Percentiles rank a stretch among this genome's conserved stretches.
Evolutionary conservation across 2,888 invertebrate genomes (phyloP).

Genomic region (Ctenicera cuprea): DNA sequence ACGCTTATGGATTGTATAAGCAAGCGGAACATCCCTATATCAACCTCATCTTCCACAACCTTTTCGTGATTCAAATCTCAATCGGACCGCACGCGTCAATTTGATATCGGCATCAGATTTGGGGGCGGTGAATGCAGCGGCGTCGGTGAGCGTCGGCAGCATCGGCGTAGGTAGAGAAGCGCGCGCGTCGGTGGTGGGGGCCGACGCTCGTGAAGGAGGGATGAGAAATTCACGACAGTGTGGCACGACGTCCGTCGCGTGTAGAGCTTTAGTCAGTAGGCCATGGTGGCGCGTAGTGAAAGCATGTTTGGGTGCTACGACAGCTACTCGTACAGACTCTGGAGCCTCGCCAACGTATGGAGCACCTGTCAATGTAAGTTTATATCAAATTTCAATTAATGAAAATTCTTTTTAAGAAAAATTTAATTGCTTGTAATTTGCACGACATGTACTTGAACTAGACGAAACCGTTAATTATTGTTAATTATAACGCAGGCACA

Average conservation of each 20-base stretch:
- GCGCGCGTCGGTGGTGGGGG: conserved; percentile 63
- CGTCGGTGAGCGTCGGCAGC: conserved; percentile 59
- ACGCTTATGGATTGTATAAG: conserved; percentile 59
- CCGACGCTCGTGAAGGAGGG: conserved; percentile 60
- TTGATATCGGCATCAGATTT: conserved; percentile 66
- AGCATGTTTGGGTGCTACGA: conserved; percentile 86
- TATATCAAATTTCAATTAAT: conserved; percentile 7
- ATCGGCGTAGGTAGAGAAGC: conserved; percentile 60
- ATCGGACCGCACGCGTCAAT: conserved; percentile 66
- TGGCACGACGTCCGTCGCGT: conserved; percentile 63
- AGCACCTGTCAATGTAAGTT: conserved; percentile 85
- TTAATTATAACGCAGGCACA: conserved; percentile 26
- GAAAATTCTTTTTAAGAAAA: background rate
- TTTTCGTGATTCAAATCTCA: conserved; percentile 61
- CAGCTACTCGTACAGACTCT: conserved; percentile 85
- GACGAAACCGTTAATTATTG: conserved; percentile 5
- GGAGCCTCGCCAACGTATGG: conserved; percentile 86
- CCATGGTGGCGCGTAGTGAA: conserved; percentile 88
- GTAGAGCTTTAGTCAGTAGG: conserved; percentile 75
- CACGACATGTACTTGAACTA: too few relatives aligned
- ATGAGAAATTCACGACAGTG: conserved; percentile 58
- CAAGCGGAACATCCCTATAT: conserved; percentile 57
- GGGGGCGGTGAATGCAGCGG: conserved; percentile 68
- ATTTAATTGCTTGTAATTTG: background rate
- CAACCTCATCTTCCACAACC: conserved; percentile 58